These are phyloP conservation scores for Lypha dubia DNA, from an alignment of 2,888 invertebrate species.

Conservation along the genomic window DNA sequence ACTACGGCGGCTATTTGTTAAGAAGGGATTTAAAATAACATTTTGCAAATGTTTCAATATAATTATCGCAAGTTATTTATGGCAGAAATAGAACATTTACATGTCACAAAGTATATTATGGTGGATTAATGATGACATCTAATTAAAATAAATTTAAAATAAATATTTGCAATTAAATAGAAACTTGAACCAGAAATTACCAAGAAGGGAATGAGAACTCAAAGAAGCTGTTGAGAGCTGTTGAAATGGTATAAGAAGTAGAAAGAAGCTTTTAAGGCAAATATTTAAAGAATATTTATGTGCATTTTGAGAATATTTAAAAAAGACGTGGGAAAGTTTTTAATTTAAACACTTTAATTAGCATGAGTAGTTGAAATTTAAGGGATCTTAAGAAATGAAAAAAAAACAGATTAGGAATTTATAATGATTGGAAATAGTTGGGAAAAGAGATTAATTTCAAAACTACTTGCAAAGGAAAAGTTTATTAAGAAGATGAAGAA, in stretches of 20 bases:
- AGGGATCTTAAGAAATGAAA: background rate
- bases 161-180: slow-evolving; percentile 39
- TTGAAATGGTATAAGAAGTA: background rate
- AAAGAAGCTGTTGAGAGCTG: background rate
- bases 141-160: slow-evolving; percentile 55
- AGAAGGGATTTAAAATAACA: slow-evolving; percentile 31
- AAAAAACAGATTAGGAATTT: too few relatives aligned
- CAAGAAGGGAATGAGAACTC: background rate
- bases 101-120: slow-evolving; percentile 39
- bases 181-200: background rate
- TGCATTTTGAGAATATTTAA: background rate
- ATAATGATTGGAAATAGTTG: background rate
- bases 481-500: too few relatives aligned
- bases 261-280: slow-evolving; percentile 23
- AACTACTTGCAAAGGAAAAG: too few relatives aligned
- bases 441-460: too few relatives aligned
- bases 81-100: slow-evolving; percentile 55
- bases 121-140: slow-evolving; percentile 55
- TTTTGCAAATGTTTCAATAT: slow-evolving; percentile 46
- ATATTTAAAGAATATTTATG: slow-evolving; percentile 24
- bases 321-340: slow-evolving; percentile 2
- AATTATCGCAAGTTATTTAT: slow-evolving; percentile 53
- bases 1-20: background rate
- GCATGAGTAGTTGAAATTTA: background rate
- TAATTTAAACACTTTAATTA: slow-evolving; percentile 4